Evolutionary conservation across 2,113 vertebrate genomes (phyloP).

Genomic region (Meleagris gallopavo): DNA sequence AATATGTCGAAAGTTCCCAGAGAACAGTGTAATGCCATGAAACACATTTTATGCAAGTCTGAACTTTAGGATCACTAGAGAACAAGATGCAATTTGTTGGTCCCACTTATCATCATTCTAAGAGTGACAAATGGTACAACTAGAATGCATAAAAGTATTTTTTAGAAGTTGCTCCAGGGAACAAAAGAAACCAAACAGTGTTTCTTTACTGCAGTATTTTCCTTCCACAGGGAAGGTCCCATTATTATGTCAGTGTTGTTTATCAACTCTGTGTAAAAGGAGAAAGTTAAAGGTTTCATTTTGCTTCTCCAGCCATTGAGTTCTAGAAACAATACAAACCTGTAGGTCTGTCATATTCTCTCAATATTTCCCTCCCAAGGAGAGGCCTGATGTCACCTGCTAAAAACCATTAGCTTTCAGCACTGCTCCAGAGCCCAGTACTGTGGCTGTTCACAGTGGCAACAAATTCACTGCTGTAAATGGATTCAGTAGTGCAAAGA

Average conservation of each 20-base stretch:
- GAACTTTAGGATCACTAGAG: neutral
- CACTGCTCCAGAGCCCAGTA: neutral
- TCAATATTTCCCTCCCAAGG: neutral
- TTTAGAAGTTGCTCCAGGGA: neutral
- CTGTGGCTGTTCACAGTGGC: neutral
- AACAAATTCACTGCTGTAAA: neutral
- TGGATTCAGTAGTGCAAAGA: conserved; percentile 37
- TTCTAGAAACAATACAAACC: neutral
- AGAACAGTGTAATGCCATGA: neutral
- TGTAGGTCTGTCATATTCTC: neutral
- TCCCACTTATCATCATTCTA: neutral
- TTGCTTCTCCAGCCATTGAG: neutral
- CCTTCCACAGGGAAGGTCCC: neutral
- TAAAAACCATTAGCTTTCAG: neutral
- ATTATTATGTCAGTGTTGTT: neutral
- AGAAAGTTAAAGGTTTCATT: neutral
- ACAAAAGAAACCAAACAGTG: neutral
- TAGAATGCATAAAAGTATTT: neutral
- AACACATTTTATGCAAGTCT: neutral
- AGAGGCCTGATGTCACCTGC: neutral
- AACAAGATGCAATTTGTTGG: neutral
- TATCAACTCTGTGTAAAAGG: neutral
- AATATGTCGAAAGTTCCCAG: neutral
- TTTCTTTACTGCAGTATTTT: neutral
- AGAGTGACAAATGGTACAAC: neutral